Evolutionary conservation across 2,888 invertebrate genomes (phyloP), one percentile per base, ranked within the genome.

Genomic region (Cyrtodaria siliqua): DNA sequence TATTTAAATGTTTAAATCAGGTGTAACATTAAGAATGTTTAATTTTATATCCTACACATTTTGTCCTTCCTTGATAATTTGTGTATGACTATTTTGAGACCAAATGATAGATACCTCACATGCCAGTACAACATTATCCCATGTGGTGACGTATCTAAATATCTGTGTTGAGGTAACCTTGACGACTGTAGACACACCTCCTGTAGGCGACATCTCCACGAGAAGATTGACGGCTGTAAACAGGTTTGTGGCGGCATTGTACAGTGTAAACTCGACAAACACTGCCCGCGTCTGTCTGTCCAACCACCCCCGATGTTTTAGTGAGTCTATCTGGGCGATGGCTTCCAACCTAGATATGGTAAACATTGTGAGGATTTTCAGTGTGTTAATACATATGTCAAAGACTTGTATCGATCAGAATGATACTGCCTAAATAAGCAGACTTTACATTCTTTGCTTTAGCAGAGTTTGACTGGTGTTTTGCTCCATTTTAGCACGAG

Each of bases 91-190:
- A n/a, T n/a, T n/a, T n/a, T n/a, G n/a, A n/a, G n/a, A 33, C 4
- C 4, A 33, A 33, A 8, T 33, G 33, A 8, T 33, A 33, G 6
- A 33, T 73, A 92, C 92, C 89, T 92, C 92, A 77, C 89, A 91
- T n/a, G 89, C 89, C 49, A 92, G 80, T 0, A 92, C 72, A 53
- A 90, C 79, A 63, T 91, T 90, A 66, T 92, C 92, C 79, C 83
- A 83, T 18, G 61, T 49, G 0, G 87, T 81, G 18, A 89, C 76
- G 75, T 92, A 92, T 50, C 87, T 87, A 86, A 90, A 92, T 42
- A 92, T 71, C 52, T 86, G 79, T 2, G 90, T 89, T 20, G 92
- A 90, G 14, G 80, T 76, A 16, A 92, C 84, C 23, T 83, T 76
- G 42, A 75, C 70, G 1, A 73, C 66, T 0, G 91, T 84, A 18